Evolutionary conservation across 2,797 vertebrate genomes (phyloP), one percentile per base, ranked within the genome.

Genomic region (Sebastes aleutianus): DNA sequence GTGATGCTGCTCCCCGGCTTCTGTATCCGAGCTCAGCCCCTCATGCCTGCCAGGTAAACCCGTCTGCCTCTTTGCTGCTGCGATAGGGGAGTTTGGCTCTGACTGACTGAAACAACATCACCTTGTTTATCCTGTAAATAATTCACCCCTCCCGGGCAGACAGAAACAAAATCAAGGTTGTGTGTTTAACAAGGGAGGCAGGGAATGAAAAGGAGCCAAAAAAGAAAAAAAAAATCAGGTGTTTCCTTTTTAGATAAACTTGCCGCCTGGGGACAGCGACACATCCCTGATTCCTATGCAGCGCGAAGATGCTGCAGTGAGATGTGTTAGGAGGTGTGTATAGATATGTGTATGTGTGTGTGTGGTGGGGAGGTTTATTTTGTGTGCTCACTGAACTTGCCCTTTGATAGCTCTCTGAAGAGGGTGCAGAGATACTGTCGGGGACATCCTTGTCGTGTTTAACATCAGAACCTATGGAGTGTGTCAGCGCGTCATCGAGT

Each of bases 41-140:
- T 83, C 77, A 74, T 90, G 91, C 90, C 92, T 88, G 91, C 89
- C 91, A 91, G 91, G 89, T 92, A 93, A 92, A 91, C 86, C 84
- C 76, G 74, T 88, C 88, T 92, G 90, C 88, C 82, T 92, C 89
- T 86, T 80, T 90, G 86, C 81, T 84, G 78, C 87, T 80, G 86
- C 77, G 78, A 83, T 83, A 79, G 88, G 92, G 89, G 85, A 85
- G 84, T 88, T 89, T 87, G 88, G 86, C 89, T 94, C 85, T 68
- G 88, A 87, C 93, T 92, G 87, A 88, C 92, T 91, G 88, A 92
- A 92, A 91, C 92, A 92, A 89, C 93, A 93, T 91, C 91, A 86
- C 89, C 91, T 93, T 95, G 94, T 95, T 95, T 94, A 95, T 93
- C 91, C 90, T 93, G 93, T 94, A 95, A 95, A 95, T 95, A 94